phyloP scores from a whole-genome alignment of 2,113 vertebrate genomes.

The Lamprologus sp. region DNA sequence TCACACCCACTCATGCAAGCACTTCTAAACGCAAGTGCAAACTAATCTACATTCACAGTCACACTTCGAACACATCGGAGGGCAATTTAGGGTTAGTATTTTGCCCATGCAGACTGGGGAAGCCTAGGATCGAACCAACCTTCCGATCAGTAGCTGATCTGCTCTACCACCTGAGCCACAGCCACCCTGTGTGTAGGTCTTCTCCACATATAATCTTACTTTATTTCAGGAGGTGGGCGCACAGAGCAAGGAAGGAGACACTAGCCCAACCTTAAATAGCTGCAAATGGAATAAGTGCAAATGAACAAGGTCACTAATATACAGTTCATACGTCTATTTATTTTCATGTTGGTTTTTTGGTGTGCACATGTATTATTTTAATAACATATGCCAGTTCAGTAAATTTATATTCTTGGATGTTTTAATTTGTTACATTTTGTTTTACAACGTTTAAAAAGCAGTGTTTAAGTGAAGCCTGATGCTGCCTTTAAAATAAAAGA shows the following conservation, averaged over 20 bases:
- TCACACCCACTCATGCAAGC: not conserved
- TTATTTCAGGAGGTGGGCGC: not conserved
- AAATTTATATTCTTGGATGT: not conserved
- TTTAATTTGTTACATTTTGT: not conserved
- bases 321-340: rapidly evolving
- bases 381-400: not conserved
- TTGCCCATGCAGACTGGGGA: not conserved
- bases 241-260: not conserved
- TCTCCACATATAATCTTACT: not conserved
- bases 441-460: not conserved
- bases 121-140: not conserved
- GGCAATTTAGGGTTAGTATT: not conserved
- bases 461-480: not conserved
- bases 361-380: not conserved
- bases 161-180: not conserved
- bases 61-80: rapidly evolving
- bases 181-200: rapidly evolving
- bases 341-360: rapidly evolving
- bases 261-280: not conserved
- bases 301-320: not conserved
- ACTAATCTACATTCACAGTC: not conserved
- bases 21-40: not conserved
- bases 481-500: not conserved
- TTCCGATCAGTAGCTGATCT: not conserved
- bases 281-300: not conserved